These are phyloP conservation scores for Battus philenor DNA, from an alignment of 1,140 invertebrate species.

Conservation along the genomic window DNA sequence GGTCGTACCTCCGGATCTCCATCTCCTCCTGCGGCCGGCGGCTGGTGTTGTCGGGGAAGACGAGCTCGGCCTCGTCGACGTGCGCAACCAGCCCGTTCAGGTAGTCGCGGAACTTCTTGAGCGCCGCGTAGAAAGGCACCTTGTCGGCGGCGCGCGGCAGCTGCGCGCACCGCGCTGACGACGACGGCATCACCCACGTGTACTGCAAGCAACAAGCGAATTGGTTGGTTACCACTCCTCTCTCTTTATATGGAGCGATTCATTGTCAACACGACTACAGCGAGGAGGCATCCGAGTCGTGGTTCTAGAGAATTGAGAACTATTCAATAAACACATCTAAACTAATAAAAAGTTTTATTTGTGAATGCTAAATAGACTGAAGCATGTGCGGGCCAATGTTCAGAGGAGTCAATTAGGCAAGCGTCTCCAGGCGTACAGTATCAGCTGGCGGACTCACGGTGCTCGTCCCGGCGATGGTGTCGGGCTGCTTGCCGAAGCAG, in stretches of 20 bases:
- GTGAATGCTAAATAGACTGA: too few species aligned
- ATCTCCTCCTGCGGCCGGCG: slow-evolving; percentile 76
- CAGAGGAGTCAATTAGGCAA: too few species aligned
- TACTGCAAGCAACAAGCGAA: slow-evolving; percentile 85
- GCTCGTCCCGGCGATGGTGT: slow-evolving; percentile 93
- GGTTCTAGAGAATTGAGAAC: too few species aligned
- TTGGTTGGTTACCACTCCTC: too few species aligned
- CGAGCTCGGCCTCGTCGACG: slow-evolving; percentile 93
- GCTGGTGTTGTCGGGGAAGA: slow-evolving; percentile 85
- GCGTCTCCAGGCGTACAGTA: too few species aligned
- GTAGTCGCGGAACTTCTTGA: slow-evolving; percentile 96
- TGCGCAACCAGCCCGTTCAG: slow-evolving; percentile 92
- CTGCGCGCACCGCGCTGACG: slow-evolving; percentile 96
- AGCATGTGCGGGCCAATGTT: too few species aligned
- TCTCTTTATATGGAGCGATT: too few species aligned
- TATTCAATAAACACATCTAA: too few species aligned
- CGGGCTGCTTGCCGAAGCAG: slow-evolving; percentile 95
- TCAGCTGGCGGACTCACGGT: slow-evolving; percentile 86
- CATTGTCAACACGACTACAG: too few species aligned
- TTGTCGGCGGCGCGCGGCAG: slow-evolving; percentile 96
- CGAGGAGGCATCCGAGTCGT: too few species aligned
- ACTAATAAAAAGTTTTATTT: too few species aligned
- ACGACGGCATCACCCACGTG: slow-evolving; percentile 99
- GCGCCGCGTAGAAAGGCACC: slow-evolving; percentile 95
- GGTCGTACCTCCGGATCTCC: slow-evolving; percentile 71